Conservation (phyloP, 2,888 invertebrate genomes). For the Incurvaria masculella region DNA sequence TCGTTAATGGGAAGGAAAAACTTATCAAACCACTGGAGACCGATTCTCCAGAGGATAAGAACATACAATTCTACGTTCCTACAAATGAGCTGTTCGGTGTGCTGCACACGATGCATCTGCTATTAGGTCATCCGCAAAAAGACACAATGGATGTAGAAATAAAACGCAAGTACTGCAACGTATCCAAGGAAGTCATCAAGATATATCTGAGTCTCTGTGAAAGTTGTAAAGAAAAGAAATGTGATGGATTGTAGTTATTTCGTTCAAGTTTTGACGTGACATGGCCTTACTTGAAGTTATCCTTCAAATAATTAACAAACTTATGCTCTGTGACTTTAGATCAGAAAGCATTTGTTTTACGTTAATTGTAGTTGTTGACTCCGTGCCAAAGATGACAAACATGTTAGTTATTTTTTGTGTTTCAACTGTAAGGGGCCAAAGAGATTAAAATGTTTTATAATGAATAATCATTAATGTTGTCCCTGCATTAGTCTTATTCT, state of each 20-base stretch:
- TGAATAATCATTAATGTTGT: too few relatives aligned
- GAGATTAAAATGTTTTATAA: too few relatives aligned
- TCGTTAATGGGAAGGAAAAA: conserved; percentile 25
- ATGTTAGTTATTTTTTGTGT: too few relatives aligned
- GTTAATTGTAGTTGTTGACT: too few relatives aligned
- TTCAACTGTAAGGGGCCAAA: too few relatives aligned
- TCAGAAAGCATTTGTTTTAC: too few relatives aligned
- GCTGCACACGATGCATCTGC: conserved; percentile 37
- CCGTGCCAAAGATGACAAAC: too few relatives aligned
- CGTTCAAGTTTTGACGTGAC: too few relatives aligned
- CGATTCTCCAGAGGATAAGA: conserved; percentile 16
- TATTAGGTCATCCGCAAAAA: conserved; percentile 31
- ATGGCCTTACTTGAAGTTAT: too few relatives aligned
- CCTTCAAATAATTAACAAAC: too few relatives aligned
- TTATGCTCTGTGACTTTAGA: too few relatives aligned
- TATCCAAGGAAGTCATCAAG: conserved; percentile 39
- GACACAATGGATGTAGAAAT: conserved; percentile 31
- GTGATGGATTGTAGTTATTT: background rate
- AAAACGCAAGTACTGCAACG: conserved; percentile 39
- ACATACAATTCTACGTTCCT: conserved; percentile 32
- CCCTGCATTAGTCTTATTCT: too few relatives aligned
- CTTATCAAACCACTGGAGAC: conserved; percentile 31
- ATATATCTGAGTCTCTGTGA: conserved; percentile 35
- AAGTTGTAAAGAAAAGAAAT: conserved; percentile 21
- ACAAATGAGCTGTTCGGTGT: conserved; percentile 35